Evolutionary conservation across 2,888 invertebrate genomes (phyloP).

Genomic region (Eurytoma adleriae): DNA sequence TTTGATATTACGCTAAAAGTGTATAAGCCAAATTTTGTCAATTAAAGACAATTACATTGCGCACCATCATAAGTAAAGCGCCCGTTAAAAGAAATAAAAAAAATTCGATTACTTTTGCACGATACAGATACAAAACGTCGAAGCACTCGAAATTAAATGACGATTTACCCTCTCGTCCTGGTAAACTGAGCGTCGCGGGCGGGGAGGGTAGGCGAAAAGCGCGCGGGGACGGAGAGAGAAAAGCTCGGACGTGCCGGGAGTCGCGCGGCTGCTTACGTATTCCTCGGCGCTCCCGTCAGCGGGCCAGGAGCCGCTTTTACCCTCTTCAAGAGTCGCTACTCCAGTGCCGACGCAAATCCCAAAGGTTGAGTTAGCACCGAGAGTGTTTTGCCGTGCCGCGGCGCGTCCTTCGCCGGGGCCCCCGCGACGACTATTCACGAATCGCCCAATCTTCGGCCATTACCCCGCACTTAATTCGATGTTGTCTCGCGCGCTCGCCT

Average conservation of each 20-base stretch:
- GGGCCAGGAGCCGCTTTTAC: conserved; percentile 16
- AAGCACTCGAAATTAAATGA: conserved; percentile 20
- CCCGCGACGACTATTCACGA: neutral
- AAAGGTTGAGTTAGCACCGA: conserved; percentile 55
- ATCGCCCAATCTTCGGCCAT: conserved; percentile 47
- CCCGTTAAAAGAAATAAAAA: neutral
- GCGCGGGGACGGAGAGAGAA: neutral
- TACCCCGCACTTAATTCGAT: conserved; percentile 43
- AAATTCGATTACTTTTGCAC: neutral
- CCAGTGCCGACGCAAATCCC: conserved; percentile 54
- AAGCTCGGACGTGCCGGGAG: conserved; percentile 35
- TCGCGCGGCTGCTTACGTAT: conserved; percentile 47
- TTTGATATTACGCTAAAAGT: neutral
- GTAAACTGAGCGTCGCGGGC: neutral
- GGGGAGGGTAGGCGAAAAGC: neutral
- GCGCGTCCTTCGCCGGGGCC: conserved; percentile 12
- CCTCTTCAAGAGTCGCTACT: conserved; percentile 48
- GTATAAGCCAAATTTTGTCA: too few species aligned
- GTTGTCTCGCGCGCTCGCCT: conserved; percentile 36
- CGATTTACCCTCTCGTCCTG: conserved; percentile 20
- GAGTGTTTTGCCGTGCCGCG: conserved; percentile 42
- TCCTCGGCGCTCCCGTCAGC: conserved; percentile 27
- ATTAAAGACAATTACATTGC: neutral
- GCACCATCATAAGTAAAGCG: neutral
- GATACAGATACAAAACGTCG: neutral